Conservation (phyloP, 2,797 vertebrate species). For the Gastrophryne carolinensis region DNA sequence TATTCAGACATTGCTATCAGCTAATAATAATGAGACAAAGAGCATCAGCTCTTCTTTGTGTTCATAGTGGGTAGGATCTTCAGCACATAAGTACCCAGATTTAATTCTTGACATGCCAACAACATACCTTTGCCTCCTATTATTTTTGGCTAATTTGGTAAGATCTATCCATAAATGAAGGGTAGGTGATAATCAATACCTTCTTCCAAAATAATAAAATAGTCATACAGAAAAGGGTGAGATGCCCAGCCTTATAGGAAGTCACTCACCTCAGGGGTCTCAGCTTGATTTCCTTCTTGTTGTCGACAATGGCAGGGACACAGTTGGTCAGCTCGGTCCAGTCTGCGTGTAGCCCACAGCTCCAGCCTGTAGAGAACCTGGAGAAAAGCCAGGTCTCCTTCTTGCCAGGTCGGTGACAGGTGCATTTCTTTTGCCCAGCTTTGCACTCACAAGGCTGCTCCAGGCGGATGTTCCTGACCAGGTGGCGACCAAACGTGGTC, state of each 20-base stretch:
- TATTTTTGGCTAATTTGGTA: too few relatives aligned
- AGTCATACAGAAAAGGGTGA: too few relatives aligned
- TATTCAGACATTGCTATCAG: not conserved
- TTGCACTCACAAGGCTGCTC: slow-evolving; percentile 92
- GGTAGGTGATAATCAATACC: too few relatives aligned
- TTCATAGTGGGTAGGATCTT: not conserved
- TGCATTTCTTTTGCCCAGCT: slow-evolving; percentile 94
- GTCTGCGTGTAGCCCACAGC: slow-evolving; percentile 94
- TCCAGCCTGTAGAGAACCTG: slow-evolving; percentile 96
- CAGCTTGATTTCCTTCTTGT: slow-evolving; percentile 67
- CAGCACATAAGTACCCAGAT: rapidly evolving
- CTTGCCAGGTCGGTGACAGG: slow-evolving; percentile 88
- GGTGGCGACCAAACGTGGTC: slow-evolving; percentile 92
- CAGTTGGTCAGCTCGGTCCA: slow-evolving; percentile 96
- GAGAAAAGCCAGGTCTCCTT: slow-evolving; percentile 95
- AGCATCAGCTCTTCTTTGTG: not conserved
- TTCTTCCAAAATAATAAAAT: too few relatives aligned
- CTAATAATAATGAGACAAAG: not conserved
- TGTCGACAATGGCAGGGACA: slow-evolving; percentile 85
- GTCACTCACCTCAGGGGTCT: slow-evolving; percentile 69
- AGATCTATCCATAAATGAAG: not conserved
- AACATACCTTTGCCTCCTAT: too few relatives aligned
- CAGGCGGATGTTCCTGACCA: slow-evolving; percentile 92
- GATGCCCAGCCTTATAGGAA: too few relatives aligned
- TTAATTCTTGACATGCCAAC: too few relatives aligned